phyloP scores from a whole-genome alignment of 2,797 vertebrate species.

The Buphagus erythrorhynchus region DNA sequence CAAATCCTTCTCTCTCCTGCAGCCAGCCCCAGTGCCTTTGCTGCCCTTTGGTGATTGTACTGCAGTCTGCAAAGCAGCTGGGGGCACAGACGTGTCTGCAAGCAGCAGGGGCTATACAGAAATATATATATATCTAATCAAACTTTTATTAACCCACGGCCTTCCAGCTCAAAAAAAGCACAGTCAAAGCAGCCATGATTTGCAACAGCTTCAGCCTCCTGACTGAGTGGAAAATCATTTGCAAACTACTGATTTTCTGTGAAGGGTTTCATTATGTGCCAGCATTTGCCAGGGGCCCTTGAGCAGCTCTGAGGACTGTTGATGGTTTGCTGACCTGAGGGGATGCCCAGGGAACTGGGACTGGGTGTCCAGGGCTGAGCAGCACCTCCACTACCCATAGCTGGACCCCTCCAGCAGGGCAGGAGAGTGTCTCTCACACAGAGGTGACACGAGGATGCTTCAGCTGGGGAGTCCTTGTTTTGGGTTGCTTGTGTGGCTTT shows the following conservation, averaged over 20 bases:
- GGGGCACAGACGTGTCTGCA: background rate
- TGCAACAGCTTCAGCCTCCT: background rate
- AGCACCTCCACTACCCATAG: background rate
- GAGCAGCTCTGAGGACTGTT: background rate
- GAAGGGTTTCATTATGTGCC: background rate
- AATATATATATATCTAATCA: conserved; percentile 7
- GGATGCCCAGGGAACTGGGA: background rate
- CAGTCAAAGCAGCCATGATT: background rate
- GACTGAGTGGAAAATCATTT: background rate
- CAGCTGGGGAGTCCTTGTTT: rapidly evolving
- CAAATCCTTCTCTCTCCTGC: background rate
- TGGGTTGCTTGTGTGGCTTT: background rate
- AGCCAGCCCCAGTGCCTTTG: background rate
- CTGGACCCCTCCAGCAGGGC: rapidly evolving
- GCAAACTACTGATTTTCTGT: background rate
- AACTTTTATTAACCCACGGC: conserved; percentile 17
- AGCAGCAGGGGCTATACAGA: conserved; percentile 25
- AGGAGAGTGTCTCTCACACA: background rate
- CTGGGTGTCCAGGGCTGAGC: rapidly evolving
- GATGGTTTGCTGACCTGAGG: background rate
- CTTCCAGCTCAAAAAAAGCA: background rate
- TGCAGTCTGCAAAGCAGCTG: background rate
- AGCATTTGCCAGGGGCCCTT: rapidly evolving
- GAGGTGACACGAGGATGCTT: background rate
- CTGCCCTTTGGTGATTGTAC: background rate